These are phyloP conservation scores for Ambastaia sidthimunki DNA, from an alignment of 2,797 vertebrate genomes.

Conservation along the genomic window DNA sequence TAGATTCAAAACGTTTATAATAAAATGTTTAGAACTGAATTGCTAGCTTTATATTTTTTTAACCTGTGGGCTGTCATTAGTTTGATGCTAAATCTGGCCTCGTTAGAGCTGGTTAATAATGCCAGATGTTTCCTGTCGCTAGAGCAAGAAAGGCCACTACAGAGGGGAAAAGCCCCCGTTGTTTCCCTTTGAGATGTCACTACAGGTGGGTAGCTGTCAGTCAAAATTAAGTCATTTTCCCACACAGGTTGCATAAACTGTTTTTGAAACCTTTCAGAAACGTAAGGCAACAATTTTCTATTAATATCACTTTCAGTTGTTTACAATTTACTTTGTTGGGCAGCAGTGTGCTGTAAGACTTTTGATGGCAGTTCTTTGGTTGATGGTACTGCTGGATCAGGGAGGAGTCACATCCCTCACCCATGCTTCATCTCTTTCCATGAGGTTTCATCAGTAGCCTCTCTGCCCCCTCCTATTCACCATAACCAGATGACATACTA, in stretches of 20 bases:
- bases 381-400: background rate
- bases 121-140: slow-evolving; percentile 46
- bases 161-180: background rate
- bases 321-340: slow-evolving; percentile 59
- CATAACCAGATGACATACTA: slow-evolving; percentile 65
- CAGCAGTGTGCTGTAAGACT: slow-evolving; percentile 65
- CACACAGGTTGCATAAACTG: background rate
- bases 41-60: background rate
- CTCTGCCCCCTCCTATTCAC: slow-evolving; percentile 49
- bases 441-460: slow-evolving; percentile 60
- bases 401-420: slow-evolving; percentile 58
- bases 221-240: background rate
- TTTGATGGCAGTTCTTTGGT: slow-evolving; percentile 44
- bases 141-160: slow-evolving; percentile 53
- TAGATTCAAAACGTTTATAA: background rate
- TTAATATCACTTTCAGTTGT: slow-evolving; percentile 26
- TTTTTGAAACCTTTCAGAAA: background rate
- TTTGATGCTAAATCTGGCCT: slow-evolving; percentile 18
- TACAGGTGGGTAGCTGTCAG: slow-evolving; percentile 30
- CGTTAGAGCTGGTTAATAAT: slow-evolving; percentile 1
- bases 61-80: background rate
- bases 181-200: background rate
- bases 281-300: slow-evolving; percentile 56
- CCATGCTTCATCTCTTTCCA: slow-evolving; percentile 67
- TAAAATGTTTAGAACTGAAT: background rate